These are phyloP conservation scores for Xestobium rufovillosum DNA, from an alignment of 2,888 invertebrate genomes.

Conservation along the genomic window DNA sequence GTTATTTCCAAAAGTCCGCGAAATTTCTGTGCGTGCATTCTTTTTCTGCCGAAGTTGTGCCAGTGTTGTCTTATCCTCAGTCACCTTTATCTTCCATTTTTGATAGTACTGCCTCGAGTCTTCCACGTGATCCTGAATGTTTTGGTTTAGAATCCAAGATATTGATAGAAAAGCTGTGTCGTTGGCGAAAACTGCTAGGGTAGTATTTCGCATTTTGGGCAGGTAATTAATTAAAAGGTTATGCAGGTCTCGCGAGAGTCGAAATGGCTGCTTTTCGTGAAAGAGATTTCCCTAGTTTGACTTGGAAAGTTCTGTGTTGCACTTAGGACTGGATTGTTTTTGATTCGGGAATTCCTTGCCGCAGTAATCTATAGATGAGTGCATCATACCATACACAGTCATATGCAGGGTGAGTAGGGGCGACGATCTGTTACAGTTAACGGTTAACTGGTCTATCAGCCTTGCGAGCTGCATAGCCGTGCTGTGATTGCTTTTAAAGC, in stretches of 20 bases:
- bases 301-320: no score
- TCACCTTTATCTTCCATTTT: neutral
- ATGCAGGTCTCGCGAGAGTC: neutral
- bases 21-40: neutral
- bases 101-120: neutral
- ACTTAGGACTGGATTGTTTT: no score
- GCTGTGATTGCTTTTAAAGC: neutral
- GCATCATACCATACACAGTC: neutral
- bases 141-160: neutral
- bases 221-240: neutral
- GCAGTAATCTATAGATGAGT: neutral
- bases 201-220: neutral
- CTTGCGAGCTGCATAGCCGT: neutral
- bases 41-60: neutral
- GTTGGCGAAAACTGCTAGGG: neutral
- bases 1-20: neutral
- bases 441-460: neutral
- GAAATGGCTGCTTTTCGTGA: no score
- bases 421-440: neutral
- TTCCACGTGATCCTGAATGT: neutral
- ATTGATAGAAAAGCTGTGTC: neutral
- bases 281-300: no score
- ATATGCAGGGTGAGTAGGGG: neutral
- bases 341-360: neutral
- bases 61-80: neutral